phyloP scores from a whole-genome alignment of 1,140 invertebrate species.

The Drosophila baimaii region DNA sequence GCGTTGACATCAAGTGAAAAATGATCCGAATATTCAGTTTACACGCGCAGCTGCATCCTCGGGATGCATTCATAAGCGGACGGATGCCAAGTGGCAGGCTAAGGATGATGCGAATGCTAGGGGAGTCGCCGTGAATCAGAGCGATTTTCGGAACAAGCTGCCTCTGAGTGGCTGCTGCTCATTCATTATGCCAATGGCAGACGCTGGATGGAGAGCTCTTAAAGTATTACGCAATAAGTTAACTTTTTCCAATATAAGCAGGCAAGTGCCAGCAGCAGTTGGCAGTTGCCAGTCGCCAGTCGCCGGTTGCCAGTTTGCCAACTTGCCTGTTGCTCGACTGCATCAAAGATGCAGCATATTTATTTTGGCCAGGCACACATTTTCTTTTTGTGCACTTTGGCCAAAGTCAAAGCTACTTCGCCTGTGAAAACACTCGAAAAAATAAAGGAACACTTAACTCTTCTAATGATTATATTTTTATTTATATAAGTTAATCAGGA shows the following conservation, averaged over 20 bases:
- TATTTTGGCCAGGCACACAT: conserved; percentile 45
- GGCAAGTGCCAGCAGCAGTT: conserved; percentile 58
- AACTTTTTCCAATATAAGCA: conserved; percentile 65
- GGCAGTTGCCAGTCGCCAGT: conserved; percentile 51
- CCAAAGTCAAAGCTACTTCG: conserved; percentile 25
- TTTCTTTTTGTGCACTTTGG: conserved; percentile 30
- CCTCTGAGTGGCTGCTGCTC: conserved; percentile 62
- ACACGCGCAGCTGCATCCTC: conserved; percentile 8
- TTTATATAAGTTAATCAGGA: not conserved
- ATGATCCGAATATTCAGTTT: conserved; percentile 68
- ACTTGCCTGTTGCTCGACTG: conserved; percentile 55
- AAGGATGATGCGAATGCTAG: conserved; percentile 20
- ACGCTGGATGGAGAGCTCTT: conserved; percentile 51
- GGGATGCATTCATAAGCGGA: conserved; percentile 38
- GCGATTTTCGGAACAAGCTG: conserved; percentile 20
- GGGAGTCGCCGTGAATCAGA: conserved; percentile 43
- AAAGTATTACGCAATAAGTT: conserved; percentile 80
- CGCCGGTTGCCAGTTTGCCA: conserved; percentile 12
- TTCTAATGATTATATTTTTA: not conserved
- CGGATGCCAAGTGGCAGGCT: conserved; percentile 32
- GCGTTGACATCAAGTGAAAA: conserved; percentile 70
- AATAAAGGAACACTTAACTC: not conserved
- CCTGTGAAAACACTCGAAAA: conserved; percentile 15
- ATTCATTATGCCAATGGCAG: conserved; percentile 80
- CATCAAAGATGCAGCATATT: conserved; percentile 57